Base-by-base conservation (phyloP, 2,888 invertebrate genomes). In the Nesidiocoris tenuis region DNA sequence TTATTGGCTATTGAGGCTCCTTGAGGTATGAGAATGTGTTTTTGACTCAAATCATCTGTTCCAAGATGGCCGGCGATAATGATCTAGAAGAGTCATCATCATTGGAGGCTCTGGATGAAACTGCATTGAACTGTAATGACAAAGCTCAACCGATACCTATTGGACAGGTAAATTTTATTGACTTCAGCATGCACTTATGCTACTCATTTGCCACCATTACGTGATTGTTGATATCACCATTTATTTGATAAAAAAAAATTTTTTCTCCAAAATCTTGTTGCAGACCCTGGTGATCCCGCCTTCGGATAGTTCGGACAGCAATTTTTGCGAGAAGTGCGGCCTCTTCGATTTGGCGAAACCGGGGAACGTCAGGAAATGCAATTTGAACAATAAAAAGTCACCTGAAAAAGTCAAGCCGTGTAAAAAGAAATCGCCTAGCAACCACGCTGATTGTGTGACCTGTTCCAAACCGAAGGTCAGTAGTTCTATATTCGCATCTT, bases 401-500 rank as follows among this genome's bases (percentile, higher is more conserved):
- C 70, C 70, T 12, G 70, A 57, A 59, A 70, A 59, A 59, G 61
- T 61, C 61, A 70, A 24, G 25, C n/a, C 68, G 12, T 70, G 70
- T 70, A 57, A 23, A 18, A 70, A 59, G 61, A 70, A 70, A 18
- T 23, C 70, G 17, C 24, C 25, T 18, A 70, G 59, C 61, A 25
- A 22, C 12, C 22, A 17, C 17, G 16, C 59, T 24, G 70, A 57
- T 59, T 70, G 70, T 59, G 70, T 57, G 23, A 59, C 24, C 7
- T 70, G 70, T 70, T 70, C 70, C 22, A 70, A 70, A 59, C 70
- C 70, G 23, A 70, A 70, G 70, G 70, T 70, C 16, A 59, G 21
- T 63, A 19, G 19, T 2, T 59, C n/a, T 59, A 9, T 63, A 16
- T 1, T 65, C n/a, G 16, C 21, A 65, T 16, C 25, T 65, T 7